phyloP scores from a whole-genome alignment of 92 coral and sea anemone genomes.

The Porites divaricata region DNA sequence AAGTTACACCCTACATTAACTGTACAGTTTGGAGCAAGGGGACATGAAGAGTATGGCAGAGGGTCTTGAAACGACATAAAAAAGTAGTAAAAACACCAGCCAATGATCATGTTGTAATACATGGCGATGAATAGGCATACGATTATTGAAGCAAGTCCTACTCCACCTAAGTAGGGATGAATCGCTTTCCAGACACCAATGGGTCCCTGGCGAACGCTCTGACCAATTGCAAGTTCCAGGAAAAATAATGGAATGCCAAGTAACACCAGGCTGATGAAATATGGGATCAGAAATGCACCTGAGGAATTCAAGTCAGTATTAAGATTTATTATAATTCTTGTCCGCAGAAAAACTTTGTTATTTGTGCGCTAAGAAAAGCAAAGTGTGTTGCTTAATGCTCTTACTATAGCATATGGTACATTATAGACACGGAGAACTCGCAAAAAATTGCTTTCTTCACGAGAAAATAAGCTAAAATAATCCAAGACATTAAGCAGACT shows the following conservation, averaged over 20 bases:
- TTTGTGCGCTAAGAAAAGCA: background rate
- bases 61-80: slow-evolving; percentile 86
- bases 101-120: slow-evolving; percentile 94
- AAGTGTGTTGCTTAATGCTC: too few species aligned
- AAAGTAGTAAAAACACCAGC: slow-evolving; percentile 91
- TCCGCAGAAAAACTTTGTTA: background rate
- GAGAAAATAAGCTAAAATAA: too few species aligned
- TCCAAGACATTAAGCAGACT: too few species aligned
- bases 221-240: slow-evolving; percentile 95
- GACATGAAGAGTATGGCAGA: slow-evolving; percentile 79
- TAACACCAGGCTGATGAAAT: slow-evolving; percentile 74
- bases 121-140: slow-evolving; percentile 84
- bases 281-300: slow-evolving; percentile 97
- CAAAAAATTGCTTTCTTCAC: too few species aligned
- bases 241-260: slow-evolving; percentile 93
- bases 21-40: slow-evolving; percentile 51
- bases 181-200: slow-evolving; percentile 96
- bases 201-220: slow-evolving; percentile 94
- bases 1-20: slow-evolving; percentile 68
- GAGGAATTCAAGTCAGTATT: slow-evolving; percentile 11
- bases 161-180: slow-evolving; percentile 95
- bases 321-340: background rate
- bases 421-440: too few species aligned
- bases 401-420: too few species aligned
- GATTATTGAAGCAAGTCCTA: slow-evolving; percentile 89